These are phyloP conservation scores for Triplophysa dalaica DNA, from an alignment of 2,113 vertebrate genomes.

Conservation along the genomic window DNA sequence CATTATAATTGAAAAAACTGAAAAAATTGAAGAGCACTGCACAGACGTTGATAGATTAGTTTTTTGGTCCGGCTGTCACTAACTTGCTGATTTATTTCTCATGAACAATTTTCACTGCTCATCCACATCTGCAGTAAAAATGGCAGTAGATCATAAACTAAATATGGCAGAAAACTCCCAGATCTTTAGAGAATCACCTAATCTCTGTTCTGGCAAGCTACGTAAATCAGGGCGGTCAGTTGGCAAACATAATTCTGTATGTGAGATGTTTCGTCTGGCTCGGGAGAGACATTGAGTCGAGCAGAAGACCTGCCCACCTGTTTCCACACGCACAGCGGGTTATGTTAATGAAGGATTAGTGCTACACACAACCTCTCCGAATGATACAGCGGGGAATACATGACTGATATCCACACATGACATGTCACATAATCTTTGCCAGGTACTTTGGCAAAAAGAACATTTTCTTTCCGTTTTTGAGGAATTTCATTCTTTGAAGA, in stretches of 20 bases:
- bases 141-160: neutral
- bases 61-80: neutral
- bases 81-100: too few relatives aligned
- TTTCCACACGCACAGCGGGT: neutral
- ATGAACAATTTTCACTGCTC: too few relatives aligned
- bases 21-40: neutral
- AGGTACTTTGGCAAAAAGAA: neutral
- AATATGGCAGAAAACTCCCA: conserved; percentile 9
- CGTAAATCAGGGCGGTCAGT: neutral
- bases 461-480: neutral
- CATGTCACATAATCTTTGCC: neutral
- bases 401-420: neutral
- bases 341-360: conserved; percentile 23
- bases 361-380: neutral
- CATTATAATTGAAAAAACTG: neutral
- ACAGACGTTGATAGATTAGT: neutral
- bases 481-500: neutral
- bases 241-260: conserved; percentile 3
- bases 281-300: neutral
- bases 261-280: conserved; percentile 2
- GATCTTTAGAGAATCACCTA: neutral
- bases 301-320: conserved; percentile 32
- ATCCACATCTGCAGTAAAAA: too few relatives aligned
- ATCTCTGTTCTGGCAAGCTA: conserved; percentile 21
- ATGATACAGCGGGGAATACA: neutral